Base-by-base conservation (phyloP, 2,888 invertebrate species). In the Tiphia femorata region DNA sequence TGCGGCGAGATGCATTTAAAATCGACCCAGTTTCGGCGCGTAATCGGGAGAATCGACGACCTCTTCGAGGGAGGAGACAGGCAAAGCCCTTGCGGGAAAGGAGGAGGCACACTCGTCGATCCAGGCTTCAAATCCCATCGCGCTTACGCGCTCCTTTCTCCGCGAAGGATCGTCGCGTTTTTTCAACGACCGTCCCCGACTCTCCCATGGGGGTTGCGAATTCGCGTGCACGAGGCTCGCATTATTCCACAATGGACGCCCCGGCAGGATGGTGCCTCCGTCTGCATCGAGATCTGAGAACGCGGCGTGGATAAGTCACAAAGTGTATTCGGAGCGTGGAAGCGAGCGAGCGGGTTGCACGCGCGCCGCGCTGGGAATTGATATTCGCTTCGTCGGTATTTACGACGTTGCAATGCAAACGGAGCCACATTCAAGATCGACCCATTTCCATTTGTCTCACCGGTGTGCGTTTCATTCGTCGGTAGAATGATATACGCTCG, bases 1-100 rank as follows among this genome's bases (percentile, higher is more conserved):
- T 79, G 76, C 77, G 75, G 67, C 66, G 67, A 58, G 67, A 62
- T 62, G 62, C 66, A 58, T 70, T 72, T 62, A 61, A 70, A 72
- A 66, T 64, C 68, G 67, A 67, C 62, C 67, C 59, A 65, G 57
- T 67, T 65, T 30, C n/a, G n/a, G n/a, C n/a, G 48, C 37, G 35
- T n/a, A 35, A 35, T 35, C 35, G 14, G 7, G 16, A 35, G 14
- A 35, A 35, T 35, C 37, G 37, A 17, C 37, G 17, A 37, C 16
- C 3, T 37, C 8, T 3, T 17, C 37, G 37, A n/a, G n/a, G n/a
- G n/a, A n/a, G n/a, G n/a, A n/a, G n/a, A n/a, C n/a, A n/a, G 6
- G 16, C 37, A 19, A 17, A 17, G 7, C 17, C 10, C 14, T n/a
- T n/a, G n/a, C n/a, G n/a, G n/a, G n/a, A n/a, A n/a, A n/a, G n/a